A percentile compares a stretch with the other conserved stretches of the same genome.
These are phyloP conservation scores for Hipparchia semele DNA, from an alignment of 2,888 invertebrate genomes.

Conservation along the genomic window DNA sequence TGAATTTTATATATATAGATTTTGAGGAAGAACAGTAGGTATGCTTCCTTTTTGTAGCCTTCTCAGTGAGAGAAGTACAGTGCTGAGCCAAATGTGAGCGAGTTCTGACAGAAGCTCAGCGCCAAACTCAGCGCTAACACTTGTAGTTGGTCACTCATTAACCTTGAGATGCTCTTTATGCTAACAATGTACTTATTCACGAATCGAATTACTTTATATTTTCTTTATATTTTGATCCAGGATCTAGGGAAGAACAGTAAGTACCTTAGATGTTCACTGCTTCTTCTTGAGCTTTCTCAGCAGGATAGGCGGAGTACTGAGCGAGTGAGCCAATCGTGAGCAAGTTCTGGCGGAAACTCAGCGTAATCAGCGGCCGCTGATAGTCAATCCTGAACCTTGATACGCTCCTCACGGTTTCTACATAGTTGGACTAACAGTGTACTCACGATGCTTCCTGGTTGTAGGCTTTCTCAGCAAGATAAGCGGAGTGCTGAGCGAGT, in stretches of 20 bases:
- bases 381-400: conserved; percentile 51
- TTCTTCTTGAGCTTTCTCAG: conserved; percentile 20
- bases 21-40: not conserved
- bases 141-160: conserved; percentile 49
- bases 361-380: conserved; percentile 47
- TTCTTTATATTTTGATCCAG: no score
- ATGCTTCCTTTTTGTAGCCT: conserved; percentile 52
- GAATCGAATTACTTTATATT: no score
- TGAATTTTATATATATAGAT: no score
- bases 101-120: conserved; percentile 65
- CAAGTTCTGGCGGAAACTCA: conserved; percentile 67
- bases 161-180: conserved; percentile 30
- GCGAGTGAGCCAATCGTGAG: conserved; percentile 67
- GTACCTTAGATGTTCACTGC: no score
- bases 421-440: conserved; percentile 51
- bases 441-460: conserved; percentile 54
- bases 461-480: conserved; percentile 58
- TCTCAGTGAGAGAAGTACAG: conserved; percentile 59
- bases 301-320: conserved; percentile 58
- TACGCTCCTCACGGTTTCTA: conserved; percentile 66
- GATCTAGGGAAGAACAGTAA: no score
- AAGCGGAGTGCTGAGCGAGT: conserved; percentile 62
- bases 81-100: conserved; percentile 66
- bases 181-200: no score
- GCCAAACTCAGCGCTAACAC: conserved; percentile 49